phyloP scores from a whole-genome alignment of 2,797 vertebrate species.

The Anomalospiza imberbis region DNA sequence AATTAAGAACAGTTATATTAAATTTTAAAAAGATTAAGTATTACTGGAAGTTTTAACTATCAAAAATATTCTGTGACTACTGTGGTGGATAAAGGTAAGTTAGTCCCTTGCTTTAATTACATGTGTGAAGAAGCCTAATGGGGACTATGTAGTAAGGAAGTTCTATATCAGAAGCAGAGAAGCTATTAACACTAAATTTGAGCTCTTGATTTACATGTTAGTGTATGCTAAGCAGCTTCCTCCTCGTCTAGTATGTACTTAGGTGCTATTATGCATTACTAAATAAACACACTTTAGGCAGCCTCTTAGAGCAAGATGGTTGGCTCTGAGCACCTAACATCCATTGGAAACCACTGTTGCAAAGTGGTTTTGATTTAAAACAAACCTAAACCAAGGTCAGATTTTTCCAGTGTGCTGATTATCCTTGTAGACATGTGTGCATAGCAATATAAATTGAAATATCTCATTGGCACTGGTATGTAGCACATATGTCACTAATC shows the following conservation, averaged over 20 bases:
- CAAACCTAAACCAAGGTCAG: background rate
- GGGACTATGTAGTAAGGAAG: background rate
- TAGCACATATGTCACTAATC: background rate
- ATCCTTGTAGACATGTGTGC: background rate
- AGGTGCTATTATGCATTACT: background rate
- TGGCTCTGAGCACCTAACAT: background rate
- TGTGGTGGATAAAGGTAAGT: background rate
- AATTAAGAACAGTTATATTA: background rate
- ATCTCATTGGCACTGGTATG: background rate
- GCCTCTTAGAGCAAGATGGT: background rate
- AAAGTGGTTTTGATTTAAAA: background rate
- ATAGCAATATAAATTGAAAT: background rate
- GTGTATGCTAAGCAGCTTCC: background rate
- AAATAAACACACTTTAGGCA: background rate
- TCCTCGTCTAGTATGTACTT: background rate
- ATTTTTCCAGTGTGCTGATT: background rate
- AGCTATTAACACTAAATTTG: background rate
- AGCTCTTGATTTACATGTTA: background rate
- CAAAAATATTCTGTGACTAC: background rate
- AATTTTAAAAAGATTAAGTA: background rate
- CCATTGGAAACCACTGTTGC: background rate
- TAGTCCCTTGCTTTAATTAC: background rate
- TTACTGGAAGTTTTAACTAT: background rate
- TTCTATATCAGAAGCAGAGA: background rate
- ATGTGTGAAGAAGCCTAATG: background rate